These are phyloP conservation scores for Tricholaema leucomelas DNA, from an alignment of 2,113 vertebrate genomes.

Conservation along the genomic window DNA sequence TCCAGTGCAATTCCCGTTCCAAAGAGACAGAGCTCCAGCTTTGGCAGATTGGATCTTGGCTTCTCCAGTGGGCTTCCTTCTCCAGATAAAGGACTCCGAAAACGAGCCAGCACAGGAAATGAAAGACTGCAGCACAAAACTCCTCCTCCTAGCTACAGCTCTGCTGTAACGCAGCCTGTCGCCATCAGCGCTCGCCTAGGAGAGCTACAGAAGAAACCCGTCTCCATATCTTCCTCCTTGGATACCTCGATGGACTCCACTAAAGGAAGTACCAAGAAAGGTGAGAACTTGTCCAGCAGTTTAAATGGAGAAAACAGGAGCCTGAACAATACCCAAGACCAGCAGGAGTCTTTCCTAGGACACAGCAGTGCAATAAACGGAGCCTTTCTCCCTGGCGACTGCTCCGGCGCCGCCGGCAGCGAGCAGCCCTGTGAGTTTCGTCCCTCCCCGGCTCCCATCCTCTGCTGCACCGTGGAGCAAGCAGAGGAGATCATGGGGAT, in stretches of 20 bases:
- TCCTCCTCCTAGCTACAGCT: conserved; percentile 83
- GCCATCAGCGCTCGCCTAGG: conserved; percentile 14
- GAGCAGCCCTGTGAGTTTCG: conserved; percentile 9
- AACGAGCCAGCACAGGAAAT: conserved; percentile 85
- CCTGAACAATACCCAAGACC: background rate
- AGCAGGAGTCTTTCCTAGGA: conserved; percentile 34
- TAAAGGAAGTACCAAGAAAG: conserved; percentile 64
- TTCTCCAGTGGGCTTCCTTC: conserved; percentile 80
- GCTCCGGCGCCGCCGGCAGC: background rate
- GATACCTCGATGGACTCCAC: conserved; percentile 78
- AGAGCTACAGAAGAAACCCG: conserved; percentile 61
- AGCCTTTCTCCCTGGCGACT: conserved; percentile 36
- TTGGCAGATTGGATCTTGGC: conserved; percentile 76
- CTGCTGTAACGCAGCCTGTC: conserved; percentile 66
- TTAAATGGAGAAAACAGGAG: conserved; percentile 43
- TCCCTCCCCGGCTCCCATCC: background rate
- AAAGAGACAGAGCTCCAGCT: conserved; percentile 82
- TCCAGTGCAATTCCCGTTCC: conserved; percentile 92
- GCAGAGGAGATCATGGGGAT: conserved; percentile 96
- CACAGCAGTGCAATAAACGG: conserved; percentile 68
- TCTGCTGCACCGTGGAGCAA: conserved; percentile 90
- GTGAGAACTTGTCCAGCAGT: conserved; percentile 19
- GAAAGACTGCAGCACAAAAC: conserved; percentile 83
- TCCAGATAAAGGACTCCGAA: conserved; percentile 86
- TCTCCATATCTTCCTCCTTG: conserved; percentile 78